Conservation (phyloP, 2,113 vertebrate genomes). For the Agelaius phoeniceus region DNA sequence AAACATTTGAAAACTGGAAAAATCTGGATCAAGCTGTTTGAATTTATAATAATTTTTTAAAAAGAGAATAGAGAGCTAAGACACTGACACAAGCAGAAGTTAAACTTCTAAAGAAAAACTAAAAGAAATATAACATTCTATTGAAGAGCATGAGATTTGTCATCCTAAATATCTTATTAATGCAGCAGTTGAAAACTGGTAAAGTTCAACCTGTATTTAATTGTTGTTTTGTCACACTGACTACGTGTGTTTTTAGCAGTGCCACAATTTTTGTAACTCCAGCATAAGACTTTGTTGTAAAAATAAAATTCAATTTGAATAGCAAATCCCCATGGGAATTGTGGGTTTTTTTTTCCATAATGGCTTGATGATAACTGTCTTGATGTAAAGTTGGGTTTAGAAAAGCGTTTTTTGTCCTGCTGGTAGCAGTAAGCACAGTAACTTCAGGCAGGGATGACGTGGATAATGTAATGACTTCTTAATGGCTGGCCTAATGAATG, state of each 20-base stretch:
- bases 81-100: background rate
- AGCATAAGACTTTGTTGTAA: background rate
- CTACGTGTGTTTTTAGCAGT: background rate
- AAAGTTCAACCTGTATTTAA: background rate
- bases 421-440: background rate
- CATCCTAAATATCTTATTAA: background rate
- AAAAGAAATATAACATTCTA: background rate
- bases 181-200: background rate
- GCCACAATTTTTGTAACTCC: background rate
- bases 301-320: background rate
- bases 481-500: background rate
- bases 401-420: accelerated
- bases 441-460: background rate
- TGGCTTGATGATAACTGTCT: background rate
- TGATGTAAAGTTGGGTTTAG: background rate
- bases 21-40: background rate
- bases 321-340: background rate
- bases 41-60: background rate
- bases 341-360: background rate
- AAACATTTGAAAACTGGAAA: background rate
- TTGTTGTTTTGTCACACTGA: background rate
- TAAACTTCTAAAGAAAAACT: background rate
- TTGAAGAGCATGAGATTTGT: background rate
- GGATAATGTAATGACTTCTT: background rate
- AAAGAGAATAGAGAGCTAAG: background rate